A percentile compares a stretch with the other conserved stretches of the same genome.
Conservation (phyloP, 2,113 vertebrate species). For the Pholis gunnellus region DNA sequence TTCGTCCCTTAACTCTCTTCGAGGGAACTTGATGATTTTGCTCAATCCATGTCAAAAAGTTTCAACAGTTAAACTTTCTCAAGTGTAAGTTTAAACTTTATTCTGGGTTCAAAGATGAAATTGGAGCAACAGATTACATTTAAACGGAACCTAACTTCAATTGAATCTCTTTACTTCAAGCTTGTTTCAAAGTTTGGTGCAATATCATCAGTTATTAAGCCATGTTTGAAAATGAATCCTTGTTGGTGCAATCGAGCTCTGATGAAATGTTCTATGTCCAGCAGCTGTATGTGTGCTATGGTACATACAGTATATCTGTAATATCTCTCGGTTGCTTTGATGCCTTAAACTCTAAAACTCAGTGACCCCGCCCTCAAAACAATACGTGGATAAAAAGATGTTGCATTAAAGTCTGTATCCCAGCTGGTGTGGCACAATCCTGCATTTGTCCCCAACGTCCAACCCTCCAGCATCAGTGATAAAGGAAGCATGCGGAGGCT, state of each 20-base stretch:
- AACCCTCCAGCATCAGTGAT: slow-evolving; percentile 24
- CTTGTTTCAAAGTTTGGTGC: background rate
- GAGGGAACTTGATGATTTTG: background rate
- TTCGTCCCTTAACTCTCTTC: background rate
- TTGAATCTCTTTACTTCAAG: background rate
- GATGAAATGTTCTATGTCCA: background rate
- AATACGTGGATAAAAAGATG: background rate
- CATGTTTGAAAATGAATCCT: too few relatives aligned
- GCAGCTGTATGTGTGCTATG: background rate
- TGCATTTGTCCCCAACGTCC: slow-evolving; percentile 28
- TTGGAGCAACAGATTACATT: background rate
- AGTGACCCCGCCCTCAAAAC: background rate
- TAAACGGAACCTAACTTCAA: background rate
- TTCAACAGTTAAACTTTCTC: too few relatives aligned
- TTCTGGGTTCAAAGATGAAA: background rate
- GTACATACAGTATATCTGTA: background rate
- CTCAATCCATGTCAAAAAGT: too few relatives aligned
- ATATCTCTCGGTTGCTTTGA: background rate
- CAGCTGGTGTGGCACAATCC: slow-evolving; percentile 25
- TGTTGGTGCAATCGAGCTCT: too few relatives aligned
- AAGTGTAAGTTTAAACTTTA: background rate
- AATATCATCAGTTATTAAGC: background rate
- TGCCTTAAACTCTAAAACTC: background rate
- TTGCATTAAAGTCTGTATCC: background rate
- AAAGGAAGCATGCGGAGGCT: slow-evolving; percentile 61